These are phyloP conservation scores for Aleiodes alternator DNA, from an alignment of 2,888 invertebrate genomes.

Conservation along the genomic window DNA sequence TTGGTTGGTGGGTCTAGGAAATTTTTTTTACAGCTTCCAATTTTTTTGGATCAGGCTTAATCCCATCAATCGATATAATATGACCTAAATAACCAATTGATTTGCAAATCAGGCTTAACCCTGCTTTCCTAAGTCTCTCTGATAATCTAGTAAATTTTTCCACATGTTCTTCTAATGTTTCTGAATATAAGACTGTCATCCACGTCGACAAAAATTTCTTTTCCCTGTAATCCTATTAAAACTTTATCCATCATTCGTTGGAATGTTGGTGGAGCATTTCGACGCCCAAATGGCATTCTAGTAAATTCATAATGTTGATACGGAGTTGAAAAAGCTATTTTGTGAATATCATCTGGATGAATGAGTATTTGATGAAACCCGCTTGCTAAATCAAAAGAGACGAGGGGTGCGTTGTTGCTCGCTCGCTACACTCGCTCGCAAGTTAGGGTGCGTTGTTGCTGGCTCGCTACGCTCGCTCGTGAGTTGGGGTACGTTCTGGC, in stretches of 20 bases:
- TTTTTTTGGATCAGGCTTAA: conserved; percentile 58
- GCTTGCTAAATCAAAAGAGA: conserved; percentile 43
- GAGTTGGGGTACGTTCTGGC: too few species aligned
- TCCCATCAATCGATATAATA: conserved; percentile 55
- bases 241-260: conserved; percentile 71
- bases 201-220: conserved; percentile 56
- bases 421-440: too few species aligned
- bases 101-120: conserved; percentile 29
- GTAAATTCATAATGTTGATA: conserved; percentile 58
- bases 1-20: conserved; percentile 43
- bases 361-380: conserved; percentile 63
- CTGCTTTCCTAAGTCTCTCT: conserved; percentile 18
- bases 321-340: conserved; percentile 51
- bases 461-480: too few species aligned
- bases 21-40: conserved; percentile 47
- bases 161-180: conserved; percentile 35
- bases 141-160: conserved; percentile 30
- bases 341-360: conserved; percentile 48
- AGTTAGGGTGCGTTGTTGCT: too few species aligned
- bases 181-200: conserved; percentile 37
- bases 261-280: conserved; percentile 60
- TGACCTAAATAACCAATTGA: conserved; percentile 60
- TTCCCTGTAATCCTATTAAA: conserved; percentile 53
- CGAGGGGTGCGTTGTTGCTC: too few species aligned
- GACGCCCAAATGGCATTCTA: conserved; percentile 53